A percentile compares a stretch with the other conserved stretches of the same genome.
Evolutionary conservation across 2,888 invertebrate species (phyloP).

Genomic region (Lepidonotus clava): DNA sequence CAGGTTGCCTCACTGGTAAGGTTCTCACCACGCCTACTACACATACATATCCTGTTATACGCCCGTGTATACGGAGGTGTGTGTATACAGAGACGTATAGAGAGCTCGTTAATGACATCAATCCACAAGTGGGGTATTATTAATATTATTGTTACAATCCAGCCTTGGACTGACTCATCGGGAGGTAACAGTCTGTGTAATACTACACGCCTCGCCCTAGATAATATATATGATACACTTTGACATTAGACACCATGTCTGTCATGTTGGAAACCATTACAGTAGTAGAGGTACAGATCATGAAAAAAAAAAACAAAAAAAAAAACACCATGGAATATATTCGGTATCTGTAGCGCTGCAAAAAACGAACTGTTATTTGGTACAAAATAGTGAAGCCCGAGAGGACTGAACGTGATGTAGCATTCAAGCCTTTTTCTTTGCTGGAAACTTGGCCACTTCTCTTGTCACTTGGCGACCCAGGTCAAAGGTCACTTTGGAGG

Average conservation of each 20-base stretch:
- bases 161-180: too few species aligned
- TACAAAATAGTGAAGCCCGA: slow-evolving; percentile 30
- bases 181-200: background rate
- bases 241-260: slow-evolving; percentile 26
- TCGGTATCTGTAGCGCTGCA: slow-evolving; percentile 39
- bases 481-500: slow-evolving; percentile 41
- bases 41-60: slow-evolving; percentile 2
- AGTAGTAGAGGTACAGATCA: slow-evolving; percentile 49
- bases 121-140: too few species aligned
- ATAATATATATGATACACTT: background rate
- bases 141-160: too few species aligned
- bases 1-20: slow-evolving; percentile 8
- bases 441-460: background rate
- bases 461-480: slow-evolving; percentile 33
- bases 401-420: slow-evolving; percentile 32
- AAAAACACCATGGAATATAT: slow-evolving; percentile 52
- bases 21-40: slow-evolving; percentile 21
- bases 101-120: too few species aligned
- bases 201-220: background rate
- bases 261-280: slow-evolving; percentile 35
- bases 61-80: background rate
- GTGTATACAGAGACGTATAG: too few species aligned
- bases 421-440: slow-evolving; percentile 49
- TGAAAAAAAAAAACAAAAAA: too few species aligned
- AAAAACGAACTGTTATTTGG: slow-evolving; percentile 20